These are phyloP conservation scores for Semaprochilodus insignis DNA, from an alignment of 2,797 vertebrate genomes.

Conservation along the genomic window DNA sequence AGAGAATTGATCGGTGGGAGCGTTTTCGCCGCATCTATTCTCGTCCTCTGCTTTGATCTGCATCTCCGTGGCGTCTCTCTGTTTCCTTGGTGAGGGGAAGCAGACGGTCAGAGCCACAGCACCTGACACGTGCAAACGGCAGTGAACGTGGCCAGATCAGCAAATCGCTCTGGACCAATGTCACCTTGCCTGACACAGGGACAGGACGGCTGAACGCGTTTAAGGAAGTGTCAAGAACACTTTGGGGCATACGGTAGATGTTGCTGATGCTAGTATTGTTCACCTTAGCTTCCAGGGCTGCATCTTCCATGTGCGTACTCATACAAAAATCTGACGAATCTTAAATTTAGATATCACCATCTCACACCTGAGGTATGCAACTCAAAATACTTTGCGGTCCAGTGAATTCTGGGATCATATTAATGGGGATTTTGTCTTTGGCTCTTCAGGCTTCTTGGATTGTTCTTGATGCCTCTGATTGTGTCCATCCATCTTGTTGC, in stretches of 20 bases:
- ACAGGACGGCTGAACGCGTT: neutral
- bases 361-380: too few species aligned
- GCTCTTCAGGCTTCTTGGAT: too few species aligned
- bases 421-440: too few species aligned
- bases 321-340: too few species aligned
- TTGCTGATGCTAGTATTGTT: neutral
- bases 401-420: too few species aligned
- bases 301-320: too few species aligned
- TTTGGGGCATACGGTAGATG: neutral
- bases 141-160: conserved; percentile 3
- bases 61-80: conserved; percentile 12
- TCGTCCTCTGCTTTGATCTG: conserved; percentile 23
- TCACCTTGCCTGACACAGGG: conserved; percentile 23
- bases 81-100: conserved; percentile 18
- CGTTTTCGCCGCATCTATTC: conserved; percentile 7
- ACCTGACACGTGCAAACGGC: neutral
- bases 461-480: too few species aligned
- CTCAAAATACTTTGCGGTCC: too few species aligned
- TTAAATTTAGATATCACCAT: too few species aligned
- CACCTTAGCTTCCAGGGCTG: too few species aligned
- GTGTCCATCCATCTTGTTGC: too few species aligned
- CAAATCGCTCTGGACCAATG: conserved; percentile 15
- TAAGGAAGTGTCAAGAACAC: neutral
- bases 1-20: conserved; percentile 36
- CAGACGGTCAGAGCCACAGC: neutral